Base-by-base conservation (phyloP, 2,113 vertebrate genomes). In the Paracanthobrama guichenoti region DNA sequence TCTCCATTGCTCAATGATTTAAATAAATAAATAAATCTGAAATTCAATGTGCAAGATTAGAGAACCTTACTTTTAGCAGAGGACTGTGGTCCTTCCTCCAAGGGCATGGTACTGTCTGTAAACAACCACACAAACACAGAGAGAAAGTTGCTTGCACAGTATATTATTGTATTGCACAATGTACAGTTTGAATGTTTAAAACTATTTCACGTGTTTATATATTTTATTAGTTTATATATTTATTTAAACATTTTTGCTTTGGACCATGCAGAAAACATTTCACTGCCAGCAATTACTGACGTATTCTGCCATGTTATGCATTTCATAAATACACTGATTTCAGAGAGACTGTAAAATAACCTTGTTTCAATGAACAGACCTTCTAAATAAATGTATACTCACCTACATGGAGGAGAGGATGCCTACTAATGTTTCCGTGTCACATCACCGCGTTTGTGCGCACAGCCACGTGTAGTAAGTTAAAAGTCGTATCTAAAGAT, bases 81-180 rank as follows among this genome's bases (percentile, higher is more conserved):
- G 91, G 93, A 89, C 87, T 89, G 84, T 88, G 91, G 91, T 85
- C 89, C 88, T 87, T 93, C 94, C 88, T 94, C 93, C 84, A 91
- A 88, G 86, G 77, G 84, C 84, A 92, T 92, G 84, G 75, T 83
- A 88, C 86, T 89, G 82, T 94, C 95, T 96, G 86, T 84, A 83
- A 84, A 89, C 89, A 92, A 26, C 82, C 79, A 87, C 81, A 7
- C 39, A 78, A 9, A 42, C 39, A n/a, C 39, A 64, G 39, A 66
- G 39, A 79, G 6, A 22, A 13, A 26, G 57, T 44, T 16, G n/a
- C n/a, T 44, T 24, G 14, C n/a, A 20, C 48, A 3, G 44, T 48
- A 11, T 18, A 42, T 46, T 11, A 48, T 12, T 62, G 59, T 18
- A 46, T 6, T 79, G 39, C 55, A 35, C 11, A 35, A 18, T 16